Percentiles rank a stretch among this genome's conserved stretches.
Conservation (phyloP, 2,888 invertebrate genomes). For the Ptychoptera albimana region DNA sequence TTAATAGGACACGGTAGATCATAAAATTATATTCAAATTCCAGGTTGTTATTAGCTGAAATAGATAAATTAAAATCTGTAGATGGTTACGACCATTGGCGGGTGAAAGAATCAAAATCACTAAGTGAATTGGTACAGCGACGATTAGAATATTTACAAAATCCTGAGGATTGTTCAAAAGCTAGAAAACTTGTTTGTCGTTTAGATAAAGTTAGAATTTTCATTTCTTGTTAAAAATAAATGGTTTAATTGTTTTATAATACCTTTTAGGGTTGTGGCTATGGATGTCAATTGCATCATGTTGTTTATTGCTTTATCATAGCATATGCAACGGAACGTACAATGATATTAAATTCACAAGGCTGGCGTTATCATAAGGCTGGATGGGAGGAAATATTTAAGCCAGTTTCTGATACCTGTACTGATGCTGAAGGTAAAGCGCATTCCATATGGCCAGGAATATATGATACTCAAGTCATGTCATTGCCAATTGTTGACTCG, state of each 20-base stretch:
- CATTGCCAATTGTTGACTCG: slow-evolving; percentile 89
- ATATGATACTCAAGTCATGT: slow-evolving; percentile 63
- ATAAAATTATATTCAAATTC: too few relatives aligned
- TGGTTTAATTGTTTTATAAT: background rate
- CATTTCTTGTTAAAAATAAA: too few relatives aligned
- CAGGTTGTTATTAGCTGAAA: slow-evolving; percentile 48
- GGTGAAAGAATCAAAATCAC: slow-evolving; percentile 56
- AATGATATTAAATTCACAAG: slow-evolving; percentile 80
- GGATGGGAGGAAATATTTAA: slow-evolving; percentile 92
- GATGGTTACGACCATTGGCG: slow-evolving; percentile 81
- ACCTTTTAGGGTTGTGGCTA: slow-evolving; percentile 78
- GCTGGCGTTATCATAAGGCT: slow-evolving; percentile 83
- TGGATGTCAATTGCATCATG: slow-evolving; percentile 96
- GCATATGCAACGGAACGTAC: slow-evolving; percentile 91
- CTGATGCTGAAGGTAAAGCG: slow-evolving; percentile 46
- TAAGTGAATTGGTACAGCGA: slow-evolving; percentile 70
- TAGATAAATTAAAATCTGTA: slow-evolving; percentile 46
- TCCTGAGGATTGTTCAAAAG: slow-evolving; percentile 73
- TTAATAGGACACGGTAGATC: too few relatives aligned
- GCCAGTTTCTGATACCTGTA: slow-evolving; percentile 78
- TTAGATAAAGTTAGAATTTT: slow-evolving; percentile 72
- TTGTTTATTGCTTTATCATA: slow-evolving; percentile 89
- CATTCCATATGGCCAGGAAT: slow-evolving; percentile 64
- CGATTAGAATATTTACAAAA: slow-evolving; percentile 72
- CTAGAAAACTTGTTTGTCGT: slow-evolving; percentile 83